Conservation (phyloP, 64 coral and sea anemone species). For the Actinia tenebrosa region DNA sequence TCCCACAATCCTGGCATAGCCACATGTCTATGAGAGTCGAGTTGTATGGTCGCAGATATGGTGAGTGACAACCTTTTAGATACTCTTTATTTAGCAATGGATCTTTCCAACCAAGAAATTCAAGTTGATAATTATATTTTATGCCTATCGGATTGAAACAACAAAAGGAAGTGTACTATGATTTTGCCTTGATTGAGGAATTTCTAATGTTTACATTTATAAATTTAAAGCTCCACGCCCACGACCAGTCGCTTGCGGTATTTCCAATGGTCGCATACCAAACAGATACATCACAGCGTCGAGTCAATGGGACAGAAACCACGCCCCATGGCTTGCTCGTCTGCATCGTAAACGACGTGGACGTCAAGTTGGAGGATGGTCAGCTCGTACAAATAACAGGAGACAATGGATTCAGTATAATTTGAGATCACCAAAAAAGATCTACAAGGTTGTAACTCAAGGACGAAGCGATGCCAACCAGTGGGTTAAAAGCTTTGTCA, state of each 20-base stretch:
- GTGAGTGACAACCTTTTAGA: not conserved
- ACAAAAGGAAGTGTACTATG: too few relatives aligned
- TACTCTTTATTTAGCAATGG: too few relatives aligned
- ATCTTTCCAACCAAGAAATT: too few relatives aligned
- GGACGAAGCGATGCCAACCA: constrained; percentile 50
- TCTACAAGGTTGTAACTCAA: constrained; percentile 39
- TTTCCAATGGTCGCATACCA: constrained; percentile 22
- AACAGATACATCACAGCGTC: constrained; percentile 42
- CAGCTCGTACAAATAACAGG: constrained; percentile 36
- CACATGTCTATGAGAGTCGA: constrained; percentile 58
- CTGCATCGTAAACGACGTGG: constrained; percentile 33
- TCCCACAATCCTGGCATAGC: constrained; percentile 37
- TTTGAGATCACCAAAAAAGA: constrained; percentile 23
- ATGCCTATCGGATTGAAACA: too few relatives aligned
- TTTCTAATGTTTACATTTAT: not conserved
- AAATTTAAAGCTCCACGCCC: not conserved
- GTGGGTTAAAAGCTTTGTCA: constrained; percentile 36
- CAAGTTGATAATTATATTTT: too few relatives aligned
- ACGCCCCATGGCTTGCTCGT: constrained; percentile 21
- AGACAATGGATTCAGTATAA: constrained; percentile 37
- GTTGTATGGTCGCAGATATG: constrained; percentile 20
- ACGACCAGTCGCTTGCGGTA: constrained; percentile 10
- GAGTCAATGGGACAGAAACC: constrained; percentile 22
- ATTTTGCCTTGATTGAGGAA: not conserved
- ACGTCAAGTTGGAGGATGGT: constrained; percentile 67